A percentile compares a stretch with the other conserved stretches of the same genome.
Conservation (phyloP, 2,113 vertebrate species). For the Oncorhynchus masou region DNA sequence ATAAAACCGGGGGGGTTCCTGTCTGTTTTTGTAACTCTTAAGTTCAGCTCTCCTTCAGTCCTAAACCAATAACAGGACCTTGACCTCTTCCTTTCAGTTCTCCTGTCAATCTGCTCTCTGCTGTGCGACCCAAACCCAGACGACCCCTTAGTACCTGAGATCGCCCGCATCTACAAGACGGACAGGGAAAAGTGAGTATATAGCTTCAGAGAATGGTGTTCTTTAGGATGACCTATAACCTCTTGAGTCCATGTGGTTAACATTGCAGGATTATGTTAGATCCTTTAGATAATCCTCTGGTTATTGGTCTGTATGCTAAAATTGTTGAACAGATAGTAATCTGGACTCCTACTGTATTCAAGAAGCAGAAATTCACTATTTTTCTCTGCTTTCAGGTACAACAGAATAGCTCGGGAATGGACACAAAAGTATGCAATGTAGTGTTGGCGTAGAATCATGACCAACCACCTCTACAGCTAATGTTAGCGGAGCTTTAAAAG, state of each 20-base stretch:
- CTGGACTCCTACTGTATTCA: too few relatives aligned
- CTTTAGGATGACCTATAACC: too few relatives aligned
- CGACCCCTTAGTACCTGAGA: conserved; percentile 99
- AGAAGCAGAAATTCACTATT: background rate
- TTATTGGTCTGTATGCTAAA: too few relatives aligned
- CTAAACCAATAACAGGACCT: background rate
- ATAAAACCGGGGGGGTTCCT: too few relatives aligned
- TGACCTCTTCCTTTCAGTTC: conserved; percentile 75
- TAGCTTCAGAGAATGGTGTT: too few relatives aligned
- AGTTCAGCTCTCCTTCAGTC: too few relatives aligned
- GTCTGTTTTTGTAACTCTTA: too few relatives aligned
- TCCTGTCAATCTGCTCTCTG: conserved; percentile 99
- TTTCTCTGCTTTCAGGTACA: conserved; percentile 84
- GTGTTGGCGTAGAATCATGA: conserved; percentile 88
- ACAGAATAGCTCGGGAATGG: conserved; percentile 99
- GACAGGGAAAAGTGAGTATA: conserved; percentile 99
- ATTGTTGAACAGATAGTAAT: too few relatives aligned
- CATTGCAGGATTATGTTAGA: too few relatives aligned
- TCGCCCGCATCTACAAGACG: conserved; percentile 99
- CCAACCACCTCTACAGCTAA: conserved; percentile 90
- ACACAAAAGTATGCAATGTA: conserved; percentile 99
- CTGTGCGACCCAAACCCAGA: conserved; percentile 99
- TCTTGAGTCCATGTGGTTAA: too few relatives aligned
- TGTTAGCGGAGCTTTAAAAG: conserved; percentile 96
- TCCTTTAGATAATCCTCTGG: too few relatives aligned